A percentile compares a stretch with the other conserved stretches of the same genome.
These are phyloP conservation scores for Pterocles burchelli DNA, from an alignment of 2,113 vertebrate species.

Conservation along the genomic window DNA sequence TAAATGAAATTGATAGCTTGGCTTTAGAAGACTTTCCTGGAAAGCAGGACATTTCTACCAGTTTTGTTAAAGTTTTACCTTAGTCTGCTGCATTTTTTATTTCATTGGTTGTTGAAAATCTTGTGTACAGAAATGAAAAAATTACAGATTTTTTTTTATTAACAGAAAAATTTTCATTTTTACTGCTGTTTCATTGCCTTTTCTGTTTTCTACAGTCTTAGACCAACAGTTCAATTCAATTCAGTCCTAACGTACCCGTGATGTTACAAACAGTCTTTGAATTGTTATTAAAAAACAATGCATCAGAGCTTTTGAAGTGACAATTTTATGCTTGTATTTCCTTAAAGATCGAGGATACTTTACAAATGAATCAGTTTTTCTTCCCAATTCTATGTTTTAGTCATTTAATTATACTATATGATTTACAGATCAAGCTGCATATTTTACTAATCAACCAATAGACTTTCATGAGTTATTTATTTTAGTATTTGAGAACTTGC, in stretches of 20 bases:
- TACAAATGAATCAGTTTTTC: slow-evolving; percentile 1
- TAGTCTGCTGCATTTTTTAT: neutral
- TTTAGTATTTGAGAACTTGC: slow-evolving; percentile 5
- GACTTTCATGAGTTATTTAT: neutral
- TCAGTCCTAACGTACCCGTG: neutral
- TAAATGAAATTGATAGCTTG: neutral
- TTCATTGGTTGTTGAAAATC: neutral
- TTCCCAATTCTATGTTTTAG: neutral
- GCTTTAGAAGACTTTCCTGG: neutral
- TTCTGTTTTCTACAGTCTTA: neutral
- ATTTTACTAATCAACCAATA: slow-evolving; percentile 41
- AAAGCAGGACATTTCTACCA: neutral
- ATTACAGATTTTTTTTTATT: neutral
- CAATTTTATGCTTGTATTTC: neutral
- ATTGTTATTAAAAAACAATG: neutral
- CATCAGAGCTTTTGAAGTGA: neutral
- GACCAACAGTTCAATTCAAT: neutral
- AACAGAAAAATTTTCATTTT: neutral
- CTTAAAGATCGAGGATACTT: slow-evolving; percentile 26
- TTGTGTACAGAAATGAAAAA: neutral
- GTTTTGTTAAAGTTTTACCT: neutral
- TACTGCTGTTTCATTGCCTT: neutral
- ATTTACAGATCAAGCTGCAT: slow-evolving; percentile 43
- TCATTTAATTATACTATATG: neutral
- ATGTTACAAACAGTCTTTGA: neutral